Percentiles rank a stretch among this genome's conserved stretches.
These are phyloP conservation scores for Peucedramus taeniatus DNA, from an alignment of 2,113 vertebrate genomes.

Conservation along the genomic window DNA sequence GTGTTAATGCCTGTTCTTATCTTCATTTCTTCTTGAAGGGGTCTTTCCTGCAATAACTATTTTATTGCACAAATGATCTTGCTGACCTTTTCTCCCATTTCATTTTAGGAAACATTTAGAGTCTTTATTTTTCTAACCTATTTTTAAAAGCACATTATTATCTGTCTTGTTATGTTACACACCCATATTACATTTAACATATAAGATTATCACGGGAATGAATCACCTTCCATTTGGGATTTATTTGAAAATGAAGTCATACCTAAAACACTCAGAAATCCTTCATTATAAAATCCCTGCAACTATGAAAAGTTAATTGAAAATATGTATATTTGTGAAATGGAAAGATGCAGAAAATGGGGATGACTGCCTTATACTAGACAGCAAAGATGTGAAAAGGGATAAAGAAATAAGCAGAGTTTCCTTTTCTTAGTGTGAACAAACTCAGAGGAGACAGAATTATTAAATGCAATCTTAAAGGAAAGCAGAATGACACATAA, in stretches of 20 bases:
- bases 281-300: slow-evolving; percentile 2
- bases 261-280: background rate
- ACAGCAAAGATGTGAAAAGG: background rate
- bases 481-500: background rate
- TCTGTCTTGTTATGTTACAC: slow-evolving; percentile 3
- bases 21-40: background rate
- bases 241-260: slow-evolving; percentile 47
- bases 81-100: background rate
- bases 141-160: slow-evolving; percentile 60
- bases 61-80: background rate
- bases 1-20: background rate
- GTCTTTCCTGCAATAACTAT: background rate
- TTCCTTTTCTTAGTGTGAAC: background rate
- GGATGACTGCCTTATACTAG: background rate
- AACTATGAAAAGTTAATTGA: background rate
- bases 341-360: background rate
- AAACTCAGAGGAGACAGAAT: background rate
- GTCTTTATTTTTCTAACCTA: slow-evolving; percentile 19
- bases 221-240: background rate
- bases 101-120: background rate
- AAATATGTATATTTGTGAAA: slow-evolving; percentile 22
- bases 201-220: background rate
- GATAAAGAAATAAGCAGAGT: background rate
- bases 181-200: background rate
- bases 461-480: background rate